These are phyloP conservation scores for Platycheirus rosarum DNA, from an alignment of 2,888 invertebrate genomes.

Conservation along the genomic window DNA sequence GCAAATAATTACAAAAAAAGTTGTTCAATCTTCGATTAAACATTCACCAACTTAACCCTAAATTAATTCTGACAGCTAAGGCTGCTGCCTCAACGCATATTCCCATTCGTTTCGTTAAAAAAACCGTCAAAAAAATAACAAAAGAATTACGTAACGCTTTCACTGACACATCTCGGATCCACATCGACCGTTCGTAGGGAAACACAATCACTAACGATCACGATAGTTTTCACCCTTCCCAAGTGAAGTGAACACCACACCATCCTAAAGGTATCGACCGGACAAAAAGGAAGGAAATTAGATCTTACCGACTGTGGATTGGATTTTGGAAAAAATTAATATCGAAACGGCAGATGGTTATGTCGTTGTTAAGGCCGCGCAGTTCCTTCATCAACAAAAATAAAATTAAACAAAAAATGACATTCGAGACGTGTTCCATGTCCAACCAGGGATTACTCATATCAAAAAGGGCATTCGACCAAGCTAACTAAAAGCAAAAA, in stretches of 20 bases:
- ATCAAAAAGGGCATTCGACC: slow-evolving; percentile 63
- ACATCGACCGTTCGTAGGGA: background rate
- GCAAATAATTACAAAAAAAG: slow-evolving; percentile 15
- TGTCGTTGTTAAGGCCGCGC: background rate
- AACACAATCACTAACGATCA: slow-evolving; percentile 51
- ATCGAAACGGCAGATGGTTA: slow-evolving; percentile 65
- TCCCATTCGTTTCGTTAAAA: slow-evolving; percentile 2
- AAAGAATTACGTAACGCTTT: slow-evolving; percentile 66
- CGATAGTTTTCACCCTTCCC: slow-evolving; percentile 47
- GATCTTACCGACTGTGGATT: slow-evolving; percentile 52
- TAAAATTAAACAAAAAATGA: slow-evolving; percentile 37
- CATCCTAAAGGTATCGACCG: slow-evolving; percentile 27
- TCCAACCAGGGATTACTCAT: slow-evolving; percentile 64
- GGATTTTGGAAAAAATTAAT: slow-evolving; percentile 51
- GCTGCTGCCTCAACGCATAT: slow-evolving; percentile 16
- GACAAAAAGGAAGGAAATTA: slow-evolving; percentile 65
- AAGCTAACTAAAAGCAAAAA: slow-evolving; percentile 49
- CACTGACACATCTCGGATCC: slow-evolving; percentile 36
- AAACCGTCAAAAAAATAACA: slow-evolving; percentile 15
- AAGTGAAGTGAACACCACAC: slow-evolving; percentile 8
- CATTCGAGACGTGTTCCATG: slow-evolving; percentile 60
- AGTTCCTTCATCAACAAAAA: slow-evolving; percentile 16
- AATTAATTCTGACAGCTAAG: slow-evolving; percentile 56
- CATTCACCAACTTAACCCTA: slow-evolving; percentile 39
- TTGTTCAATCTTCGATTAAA: slow-evolving; percentile 43